Percentiles rank a stretch among this genome's conserved stretches.
Evolutionary conservation across 2,797 vertebrate species (phyloP).

Genomic region (Hephaestus fuliginosus): DNA sequence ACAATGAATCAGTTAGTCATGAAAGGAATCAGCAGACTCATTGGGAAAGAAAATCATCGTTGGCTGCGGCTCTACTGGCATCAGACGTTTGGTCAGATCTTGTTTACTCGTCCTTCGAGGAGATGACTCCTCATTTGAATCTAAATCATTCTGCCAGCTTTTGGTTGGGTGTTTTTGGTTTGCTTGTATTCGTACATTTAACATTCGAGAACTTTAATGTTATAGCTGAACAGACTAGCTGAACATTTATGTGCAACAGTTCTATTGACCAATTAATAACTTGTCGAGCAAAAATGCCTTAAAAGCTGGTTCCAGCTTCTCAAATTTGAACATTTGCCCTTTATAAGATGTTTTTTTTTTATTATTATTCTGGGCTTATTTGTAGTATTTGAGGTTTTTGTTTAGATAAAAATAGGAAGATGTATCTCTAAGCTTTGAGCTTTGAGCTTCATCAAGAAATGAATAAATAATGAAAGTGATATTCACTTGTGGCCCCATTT

Average conservation of each 20-base stretch:
- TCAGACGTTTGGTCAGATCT: constrained; percentile 4
- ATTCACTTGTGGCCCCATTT: neutral
- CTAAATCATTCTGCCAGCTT: neutral
- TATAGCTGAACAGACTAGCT: neutral
- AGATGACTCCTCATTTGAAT: constrained; percentile 6
- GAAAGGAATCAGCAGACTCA: neutral
- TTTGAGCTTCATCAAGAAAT: neutral
- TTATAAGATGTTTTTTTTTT: neutral
- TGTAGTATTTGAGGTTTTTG: neutral
- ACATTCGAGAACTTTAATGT: neutral
- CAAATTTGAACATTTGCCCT: neutral
- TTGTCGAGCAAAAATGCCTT: neutral
- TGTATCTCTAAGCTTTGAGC: too few species aligned
- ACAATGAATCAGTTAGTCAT: neutral
- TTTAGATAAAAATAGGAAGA: neutral
- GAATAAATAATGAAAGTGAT: neutral
- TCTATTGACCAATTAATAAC: neutral
- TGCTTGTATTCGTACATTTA: neutral
- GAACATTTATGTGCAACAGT: neutral
- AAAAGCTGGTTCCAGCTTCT: neutral
- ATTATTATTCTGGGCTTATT: neutral
- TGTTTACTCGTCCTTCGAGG: constrained; percentile 10
- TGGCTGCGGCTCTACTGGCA: constrained; percentile 1
- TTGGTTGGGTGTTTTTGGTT: neutral
- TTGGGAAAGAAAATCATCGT: neutral